A percentile compares a stretch with the other conserved stretches of the same genome.
These are phyloP conservation scores for Trigoniulus corallinus DNA, from an alignment of 1,140 invertebrate genomes.

Conservation along the genomic window DNA sequence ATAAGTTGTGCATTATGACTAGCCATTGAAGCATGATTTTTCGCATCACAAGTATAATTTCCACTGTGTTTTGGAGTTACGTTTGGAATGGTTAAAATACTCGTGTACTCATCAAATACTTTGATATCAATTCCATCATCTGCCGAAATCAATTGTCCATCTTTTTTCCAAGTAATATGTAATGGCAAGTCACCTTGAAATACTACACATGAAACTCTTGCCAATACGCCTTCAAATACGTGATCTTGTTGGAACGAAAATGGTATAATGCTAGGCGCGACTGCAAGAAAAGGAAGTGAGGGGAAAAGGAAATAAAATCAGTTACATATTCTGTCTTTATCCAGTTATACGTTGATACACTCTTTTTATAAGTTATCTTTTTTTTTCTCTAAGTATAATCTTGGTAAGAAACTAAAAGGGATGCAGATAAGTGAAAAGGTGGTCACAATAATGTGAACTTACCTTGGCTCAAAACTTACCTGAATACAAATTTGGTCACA, in stretches of 20 bases:
- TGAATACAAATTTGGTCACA: too few species aligned
- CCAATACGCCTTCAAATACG: constrained; percentile 22
- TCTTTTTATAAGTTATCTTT: too few species aligned
- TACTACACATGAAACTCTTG: constrained; percentile 26
- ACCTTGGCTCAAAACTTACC: too few species aligned
- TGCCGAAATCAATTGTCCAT: constrained; percentile 27
- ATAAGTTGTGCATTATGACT: constrained; percentile 39
- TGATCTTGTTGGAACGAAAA: constrained; percentile 18
- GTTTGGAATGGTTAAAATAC: constrained; percentile 55
- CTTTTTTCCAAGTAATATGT: constrained; percentile 50
- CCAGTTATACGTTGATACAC: neutral
- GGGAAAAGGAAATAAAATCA: neutral
- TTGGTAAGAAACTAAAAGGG: neutral
- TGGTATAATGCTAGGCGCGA: constrained; percentile 15
- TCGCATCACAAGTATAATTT: constrained; percentile 51
- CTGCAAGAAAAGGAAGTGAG: constrained; percentile 10
- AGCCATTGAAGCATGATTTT: constrained; percentile 41
- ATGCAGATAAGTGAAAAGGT: too few species aligned
- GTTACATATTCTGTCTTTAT: neutral
- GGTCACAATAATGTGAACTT: too few species aligned
- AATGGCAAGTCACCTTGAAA: constrained; percentile 37
- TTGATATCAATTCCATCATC: constrained; percentile 19
- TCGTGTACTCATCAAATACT: constrained; percentile 31
- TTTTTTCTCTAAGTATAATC: neutral
- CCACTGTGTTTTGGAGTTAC: constrained; percentile 54